Evolutionary conservation across 2,113 vertebrate species (phyloP).

Genomic region (Sardina pilchardus): DNA sequence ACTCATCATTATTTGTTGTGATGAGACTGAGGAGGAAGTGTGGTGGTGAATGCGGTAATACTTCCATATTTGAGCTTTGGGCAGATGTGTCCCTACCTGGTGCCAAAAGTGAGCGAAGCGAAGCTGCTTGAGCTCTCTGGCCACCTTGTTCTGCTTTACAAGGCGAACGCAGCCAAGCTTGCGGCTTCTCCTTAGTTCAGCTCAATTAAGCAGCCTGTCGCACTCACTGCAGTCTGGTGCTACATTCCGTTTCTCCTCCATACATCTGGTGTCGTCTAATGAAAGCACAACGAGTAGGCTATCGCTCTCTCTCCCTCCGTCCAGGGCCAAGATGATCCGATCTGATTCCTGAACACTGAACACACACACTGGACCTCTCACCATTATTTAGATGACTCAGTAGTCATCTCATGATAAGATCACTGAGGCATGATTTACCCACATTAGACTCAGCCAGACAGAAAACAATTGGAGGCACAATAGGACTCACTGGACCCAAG

Average conservation of each 20-base stretch:
- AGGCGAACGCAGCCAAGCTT: conserved; percentile 16
- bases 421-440: too few species aligned
- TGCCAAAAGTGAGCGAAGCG: conserved; percentile 16
- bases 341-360: too few species aligned
- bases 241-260: not conserved
- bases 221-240: not conserved
- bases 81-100: conserved; percentile 5
- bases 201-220: not conserved
- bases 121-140: conserved; percentile 15
- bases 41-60: not conserved
- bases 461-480: too few species aligned
- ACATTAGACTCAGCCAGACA: too few species aligned
- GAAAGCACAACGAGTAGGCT: too few species aligned
- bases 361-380: too few species aligned
- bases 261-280: not conserved
- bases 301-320: not conserved
- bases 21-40: not conserved
- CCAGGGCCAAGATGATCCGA: not conserved
- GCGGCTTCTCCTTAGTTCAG: not conserved
- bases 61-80: not conserved
- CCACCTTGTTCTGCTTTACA: conserved; percentile 19
- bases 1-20: not conserved
- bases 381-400: too few species aligned
- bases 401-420: too few species aligned
- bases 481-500: too few species aligned